phyloP scores from a whole-genome alignment of 2,113 vertebrate genomes.

The Mugil cephalus region DNA sequence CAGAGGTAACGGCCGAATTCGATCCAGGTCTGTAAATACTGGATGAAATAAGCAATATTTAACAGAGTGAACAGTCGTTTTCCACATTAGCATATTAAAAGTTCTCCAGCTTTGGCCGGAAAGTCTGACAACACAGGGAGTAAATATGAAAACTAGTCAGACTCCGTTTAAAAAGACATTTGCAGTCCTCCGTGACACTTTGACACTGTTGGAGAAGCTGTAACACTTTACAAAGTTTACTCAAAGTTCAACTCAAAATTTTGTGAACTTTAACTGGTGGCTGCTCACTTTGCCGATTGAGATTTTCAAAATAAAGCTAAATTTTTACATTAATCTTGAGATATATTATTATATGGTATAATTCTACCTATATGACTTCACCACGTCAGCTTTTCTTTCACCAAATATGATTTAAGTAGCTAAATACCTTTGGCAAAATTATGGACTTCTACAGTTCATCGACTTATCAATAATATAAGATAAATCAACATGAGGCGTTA shows the following conservation, averaged over 20 bases:
- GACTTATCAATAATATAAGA: too few species aligned
- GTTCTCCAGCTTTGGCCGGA: constrained; percentile 47
- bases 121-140: constrained; percentile 54
- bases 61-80: constrained; percentile 45
- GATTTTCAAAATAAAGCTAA: too few species aligned
- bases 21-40: constrained; percentile 37
- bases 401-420: too few species aligned
- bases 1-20: constrained; percentile 14
- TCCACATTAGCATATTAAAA: constrained; percentile 37
- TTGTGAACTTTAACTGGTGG: not conserved
- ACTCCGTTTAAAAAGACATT: constrained; percentile 27
- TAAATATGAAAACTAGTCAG: constrained; percentile 35
- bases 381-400: too few species aligned
- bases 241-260: constrained; percentile 10
- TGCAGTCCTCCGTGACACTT: constrained; percentile 8
- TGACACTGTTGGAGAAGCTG: constrained; percentile 16
- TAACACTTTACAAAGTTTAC: not conserved
- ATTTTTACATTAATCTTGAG: too few species aligned
- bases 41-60: constrained; percentile 42
- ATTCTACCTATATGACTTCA: too few species aligned
- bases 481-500: too few species aligned
- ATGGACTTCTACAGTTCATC: too few species aligned
- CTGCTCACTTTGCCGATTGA: too few species aligned
- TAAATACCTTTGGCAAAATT: too few species aligned
- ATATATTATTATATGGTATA: too few species aligned